Conservation (phyloP, 2,797 vertebrate species). For the Acipenser oxyrinchus region DNA sequence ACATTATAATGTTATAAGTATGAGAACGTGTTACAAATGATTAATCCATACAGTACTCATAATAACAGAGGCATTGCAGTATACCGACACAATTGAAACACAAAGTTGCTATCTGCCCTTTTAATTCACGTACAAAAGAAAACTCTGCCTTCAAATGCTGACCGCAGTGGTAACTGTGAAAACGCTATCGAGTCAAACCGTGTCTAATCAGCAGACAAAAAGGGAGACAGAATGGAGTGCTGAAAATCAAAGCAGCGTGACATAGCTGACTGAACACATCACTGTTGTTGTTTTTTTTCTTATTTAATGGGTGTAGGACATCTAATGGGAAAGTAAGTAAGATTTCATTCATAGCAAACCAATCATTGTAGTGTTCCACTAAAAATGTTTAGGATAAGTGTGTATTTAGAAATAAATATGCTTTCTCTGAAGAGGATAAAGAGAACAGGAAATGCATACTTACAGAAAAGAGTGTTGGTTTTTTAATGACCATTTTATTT, state of each 20-base stretch:
- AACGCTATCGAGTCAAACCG: constrained; percentile 13
- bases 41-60: too few species aligned
- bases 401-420: too few species aligned
- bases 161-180: constrained; percentile 40
- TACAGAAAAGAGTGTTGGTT: too few species aligned
- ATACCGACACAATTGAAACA: constrained; percentile 34
- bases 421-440: too few species aligned
- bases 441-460: too few species aligned
- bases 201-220: constrained; percentile 29
- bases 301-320: background rate
- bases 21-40: too few species aligned
- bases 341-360: too few species aligned
- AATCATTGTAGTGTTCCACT: too few species aligned
- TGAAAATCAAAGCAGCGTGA: background rate
- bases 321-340: background rate
- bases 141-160: constrained; percentile 49
- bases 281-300: constrained; percentile 8
- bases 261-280: constrained; percentile 24
- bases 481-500: too few species aligned
- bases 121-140: constrained; percentile 39
- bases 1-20: too few species aligned
- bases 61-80: too few species aligned
- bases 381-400: too few species aligned
- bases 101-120: constrained; percentile 33
- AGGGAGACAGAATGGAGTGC: constrained; percentile 4